Evolutionary conservation across 2,888 invertebrate species (phyloP), one percentile per base, ranked within the genome.

Genomic region (Tineola bisselliella): DNA sequence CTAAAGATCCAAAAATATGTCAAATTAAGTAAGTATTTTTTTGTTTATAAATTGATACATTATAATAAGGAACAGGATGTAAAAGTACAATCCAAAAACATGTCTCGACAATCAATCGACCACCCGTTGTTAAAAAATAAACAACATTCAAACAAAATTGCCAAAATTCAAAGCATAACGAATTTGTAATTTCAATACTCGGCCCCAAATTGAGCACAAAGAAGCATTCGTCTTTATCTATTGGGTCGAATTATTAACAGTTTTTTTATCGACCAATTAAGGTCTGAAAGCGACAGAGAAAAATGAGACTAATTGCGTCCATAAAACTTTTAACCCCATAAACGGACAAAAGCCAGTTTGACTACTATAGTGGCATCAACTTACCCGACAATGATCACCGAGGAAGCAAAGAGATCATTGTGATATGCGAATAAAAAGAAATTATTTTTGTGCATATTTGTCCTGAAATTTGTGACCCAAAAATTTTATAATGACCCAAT

Each of bases 1-100:
- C 79, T 0, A 73, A 78, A 77, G 79, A 81, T 48, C 81, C 83
- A 0, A 81, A 79, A 64, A 48, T 68, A 43, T 84, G 84, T 66
- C 19, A 66, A 10, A 68, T 84, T 58, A 84, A 84, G 86, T 86
- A 59, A 74, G 81, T 75, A 63, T 17, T 30, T 8, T 25, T n/a
- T n/a, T n/a, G n/a, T n/a, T n/a, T n/a, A n/a, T n/a, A n/a, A n/a
- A n/a, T n/a, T n/a, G n/a, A n/a, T n/a, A n/a, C n/a, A n/a, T n/a
- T n/a, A n/a, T n/a, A n/a, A n/a, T n/a, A n/a, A 52, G 54, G 0
- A 4, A 59, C 11, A 31, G 60, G 38, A 1, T 60, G 48, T 30
- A 25, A 11, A 44, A 43, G 1, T 31, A 10, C 2, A 10, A 18
- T 57, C 8, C 30, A 54, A 33, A 30, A 54, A 54, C 33, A 44